phyloP scores from a whole-genome alignment of 2,888 invertebrate genomes.

The Boloria selene region DNA sequence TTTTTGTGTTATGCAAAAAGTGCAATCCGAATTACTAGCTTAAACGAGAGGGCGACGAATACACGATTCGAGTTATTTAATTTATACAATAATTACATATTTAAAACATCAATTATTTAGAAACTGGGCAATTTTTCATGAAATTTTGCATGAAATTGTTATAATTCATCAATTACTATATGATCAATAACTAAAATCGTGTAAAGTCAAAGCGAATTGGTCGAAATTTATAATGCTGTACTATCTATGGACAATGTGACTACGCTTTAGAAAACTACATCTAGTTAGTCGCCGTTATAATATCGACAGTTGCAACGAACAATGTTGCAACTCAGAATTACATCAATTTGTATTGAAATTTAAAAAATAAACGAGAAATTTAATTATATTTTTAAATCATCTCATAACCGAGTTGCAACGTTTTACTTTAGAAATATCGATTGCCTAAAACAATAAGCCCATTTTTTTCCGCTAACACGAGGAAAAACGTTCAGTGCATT shows the following conservation, averaged over 20 bases:
- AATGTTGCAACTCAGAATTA: constrained; percentile 30
- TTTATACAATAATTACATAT: constrained; percentile 6
- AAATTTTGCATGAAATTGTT: neutral
- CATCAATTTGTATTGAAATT: no score
- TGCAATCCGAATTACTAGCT: constrained; percentile 56
- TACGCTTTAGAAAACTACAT: constrained; percentile 51
- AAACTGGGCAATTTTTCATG: constrained; percentile 3
- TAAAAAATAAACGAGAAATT: no score
- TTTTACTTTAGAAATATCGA: no score
- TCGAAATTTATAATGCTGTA: constrained; percentile 49
- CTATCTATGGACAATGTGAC: constrained; percentile 50
- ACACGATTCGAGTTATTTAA: constrained; percentile 36
- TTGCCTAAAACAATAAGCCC: constrained; percentile 42
- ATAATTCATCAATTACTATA: no score
- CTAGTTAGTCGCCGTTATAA: constrained; percentile 51
- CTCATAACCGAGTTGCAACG: no score
- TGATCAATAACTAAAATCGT: constrained; percentile 33
- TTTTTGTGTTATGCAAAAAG: constrained; percentile 74
- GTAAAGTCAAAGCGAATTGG: constrained; percentile 56
- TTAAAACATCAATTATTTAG: neutral
- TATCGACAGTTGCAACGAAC: constrained; percentile 45
- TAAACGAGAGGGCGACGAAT: constrained; percentile 34
- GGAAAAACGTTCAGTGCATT: neutral
- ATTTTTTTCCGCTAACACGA: constrained; percentile 22
- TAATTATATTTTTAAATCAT: no score